These are phyloP conservation scores for Hirtodrosophila confusa DNA, from an alignment of 2,888 invertebrate species.

Conservation along the genomic window DNA sequence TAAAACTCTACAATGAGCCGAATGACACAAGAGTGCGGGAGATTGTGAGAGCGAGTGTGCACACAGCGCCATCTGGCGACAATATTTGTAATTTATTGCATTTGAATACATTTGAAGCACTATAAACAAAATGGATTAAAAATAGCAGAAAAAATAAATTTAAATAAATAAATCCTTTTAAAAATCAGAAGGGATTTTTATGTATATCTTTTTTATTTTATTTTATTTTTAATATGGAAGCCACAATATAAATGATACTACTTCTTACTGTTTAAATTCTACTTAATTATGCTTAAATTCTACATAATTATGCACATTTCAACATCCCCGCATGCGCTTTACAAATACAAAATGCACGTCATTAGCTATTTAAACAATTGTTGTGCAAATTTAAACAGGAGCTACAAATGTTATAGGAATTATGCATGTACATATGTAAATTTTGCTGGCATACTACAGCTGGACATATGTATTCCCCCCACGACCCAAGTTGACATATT, in stretches of 20 bases:
- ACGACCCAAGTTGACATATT: neutral
- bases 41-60: neutral
- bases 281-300: too few species aligned
- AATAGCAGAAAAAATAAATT: too few species aligned
- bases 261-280: too few species aligned
- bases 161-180: too few species aligned
- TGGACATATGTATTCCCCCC: neutral
- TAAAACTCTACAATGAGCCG: constrained; percentile 51
- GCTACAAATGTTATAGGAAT: constrained; percentile 23
- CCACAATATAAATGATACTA: too few species aligned
- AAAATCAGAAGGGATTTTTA: too few species aligned
- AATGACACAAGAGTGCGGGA: neutral
- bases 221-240: too few species aligned
- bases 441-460: constrained; percentile 3
- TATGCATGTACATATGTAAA: constrained; percentile 33
- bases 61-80: constrained; percentile 41
- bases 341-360: constrained; percentile 9
- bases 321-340: neutral
- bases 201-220: too few species aligned
- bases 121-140: too few species aligned
- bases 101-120: too few species aligned
- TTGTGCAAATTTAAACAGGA: constrained; percentile 30
- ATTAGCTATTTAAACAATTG: constrained; percentile 24
- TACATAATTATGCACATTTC: too few species aligned
- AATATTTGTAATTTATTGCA: too few species aligned